Evolutionary conservation across 92 coral and sea anemone genomes (phyloP).

Genomic region (Palythoa grandis): DNA sequence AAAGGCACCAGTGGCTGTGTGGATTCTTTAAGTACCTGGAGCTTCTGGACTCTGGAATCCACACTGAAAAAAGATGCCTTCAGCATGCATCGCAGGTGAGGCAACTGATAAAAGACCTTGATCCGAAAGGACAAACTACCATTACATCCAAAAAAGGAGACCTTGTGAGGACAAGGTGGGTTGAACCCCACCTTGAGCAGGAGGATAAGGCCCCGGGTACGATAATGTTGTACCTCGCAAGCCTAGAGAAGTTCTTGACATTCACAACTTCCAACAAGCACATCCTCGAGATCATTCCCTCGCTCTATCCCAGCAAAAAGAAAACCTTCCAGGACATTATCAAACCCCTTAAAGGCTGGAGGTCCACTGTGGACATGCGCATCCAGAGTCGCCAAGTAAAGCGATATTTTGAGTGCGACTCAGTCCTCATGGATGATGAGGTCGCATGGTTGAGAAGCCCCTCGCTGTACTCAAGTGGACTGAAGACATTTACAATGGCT

Average conservation of each 20-base stretch:
- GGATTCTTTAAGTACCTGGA: neutral
- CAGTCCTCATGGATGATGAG: too few relatives aligned
- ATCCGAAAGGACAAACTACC: conserved; percentile 25
- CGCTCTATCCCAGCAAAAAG: too few relatives aligned
- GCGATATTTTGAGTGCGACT: too few relatives aligned
- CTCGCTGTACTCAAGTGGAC: too few relatives aligned
- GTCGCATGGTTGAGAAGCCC: too few relatives aligned
- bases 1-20: neutral
- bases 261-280: neutral
- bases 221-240: neutral
- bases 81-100: neutral
- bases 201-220: conserved; percentile 36
- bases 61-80: neutral
- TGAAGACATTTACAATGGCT: too few relatives aligned
- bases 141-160: conserved; percentile 1
- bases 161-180: neutral
- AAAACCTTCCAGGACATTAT: too few relatives aligned
- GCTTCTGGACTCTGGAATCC: neutral
- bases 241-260: conserved; percentile 30
- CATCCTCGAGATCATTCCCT: neutral
- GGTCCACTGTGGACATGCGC: too few relatives aligned
- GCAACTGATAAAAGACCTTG: conserved; percentile 10
- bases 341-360: too few relatives aligned
- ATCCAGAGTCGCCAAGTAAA: too few relatives aligned
- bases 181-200: conserved; percentile 25